Evolutionary conservation across 2,888 invertebrate genomes (phyloP).

Genomic region (Dimorphilus gyrociliatus): DNA sequence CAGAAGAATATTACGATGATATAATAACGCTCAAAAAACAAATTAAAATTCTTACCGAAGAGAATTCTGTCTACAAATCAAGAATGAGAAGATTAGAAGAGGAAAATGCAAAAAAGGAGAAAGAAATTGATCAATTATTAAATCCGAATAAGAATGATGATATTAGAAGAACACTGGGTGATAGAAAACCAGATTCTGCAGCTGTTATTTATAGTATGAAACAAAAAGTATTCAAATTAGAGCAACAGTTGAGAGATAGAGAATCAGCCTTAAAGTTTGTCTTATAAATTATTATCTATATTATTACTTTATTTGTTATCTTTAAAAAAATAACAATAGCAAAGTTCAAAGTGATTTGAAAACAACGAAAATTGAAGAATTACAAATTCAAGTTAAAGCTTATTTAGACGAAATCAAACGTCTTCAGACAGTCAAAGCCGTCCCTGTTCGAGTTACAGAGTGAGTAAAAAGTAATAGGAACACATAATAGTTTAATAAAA

Average conservation of each 20-base stretch:
- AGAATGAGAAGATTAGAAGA: conserved; percentile 33
- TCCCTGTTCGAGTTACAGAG: not conserved
- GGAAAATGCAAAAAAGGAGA: conserved; percentile 34
- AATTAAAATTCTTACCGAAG: conserved; percentile 25
- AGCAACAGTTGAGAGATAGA: conserved; percentile 30
- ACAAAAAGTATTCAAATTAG: conserved; percentile 33
- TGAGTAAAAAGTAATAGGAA: conserved; percentile 7
- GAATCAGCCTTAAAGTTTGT: conserved; percentile 27
- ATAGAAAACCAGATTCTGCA: conserved; percentile 28
- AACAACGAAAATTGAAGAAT: conserved; percentile 32
- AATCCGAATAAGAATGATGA: conserved; percentile 33
- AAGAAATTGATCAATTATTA: conserved; percentile 29
- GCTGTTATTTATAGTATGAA: conserved; percentile 30
- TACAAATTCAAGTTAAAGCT: conserved; percentile 30
- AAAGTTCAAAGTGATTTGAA: conserved; percentile 34
- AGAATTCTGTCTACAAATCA: conserved; percentile 27
- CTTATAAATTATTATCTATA: not conserved
- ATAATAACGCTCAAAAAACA: conserved; percentile 31
- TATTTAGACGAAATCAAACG: conserved; percentile 29
- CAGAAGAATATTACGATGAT: conserved; percentile 36
- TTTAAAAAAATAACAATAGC: no score
- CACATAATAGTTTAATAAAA: no score
- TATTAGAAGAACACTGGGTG: conserved; percentile 25
- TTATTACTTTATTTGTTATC: conserved; percentile 1
- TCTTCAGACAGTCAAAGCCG: conserved; percentile 20